Base-by-base conservation (phyloP, 2,888 invertebrate species). In the Octodonta nipae region DNA sequence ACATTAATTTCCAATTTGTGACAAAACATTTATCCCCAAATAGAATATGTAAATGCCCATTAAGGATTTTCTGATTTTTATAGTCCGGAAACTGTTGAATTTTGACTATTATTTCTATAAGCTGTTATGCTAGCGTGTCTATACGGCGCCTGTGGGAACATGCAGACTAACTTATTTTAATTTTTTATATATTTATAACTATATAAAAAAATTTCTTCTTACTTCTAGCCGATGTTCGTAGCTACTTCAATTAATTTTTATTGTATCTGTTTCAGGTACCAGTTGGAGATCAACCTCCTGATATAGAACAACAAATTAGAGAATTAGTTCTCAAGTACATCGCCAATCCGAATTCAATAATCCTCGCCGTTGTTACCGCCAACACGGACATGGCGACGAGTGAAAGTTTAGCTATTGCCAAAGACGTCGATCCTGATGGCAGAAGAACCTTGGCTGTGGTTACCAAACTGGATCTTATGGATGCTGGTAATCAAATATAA, bases 371-470 rank as follows among this genome's bases (percentile, higher is more conserved):
- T 17, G 89, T 93, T 1, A 85, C 96, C 3, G 98, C 96, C 10
- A 98, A 96, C 58, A 93, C 93, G 2, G 98, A 98, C 61, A 92
- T 98, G 81, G 95, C 98, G 2, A 98, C 95, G 1, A 95, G 93
- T 43, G 98, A 99, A 63, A 88, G 95, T 43, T 71, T 98, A 34
- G 95, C 96, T 64, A 71, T 98, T 53, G 87, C 95, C 28, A 88
- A 89, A 60, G 87, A 93, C 54, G 88, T 91, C 1, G 98, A 98
- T 64, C 86, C 89, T 3, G 93, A 96, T 61, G 96, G 96, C 12
- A 70, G 91, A 24, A 71, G 98, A 43, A 99, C 98, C 0, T 66
- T 99, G 36, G 98, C 95, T 41, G 98, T 99, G 14, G 83, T 98
- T 28, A 99, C 98, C 5, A 99, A 99, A 65, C 68, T 99, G 47